These are phyloP conservation scores for Urocynchramus pylzowi DNA, from an alignment of 2,113 vertebrate species.

Conservation along the genomic window DNA sequence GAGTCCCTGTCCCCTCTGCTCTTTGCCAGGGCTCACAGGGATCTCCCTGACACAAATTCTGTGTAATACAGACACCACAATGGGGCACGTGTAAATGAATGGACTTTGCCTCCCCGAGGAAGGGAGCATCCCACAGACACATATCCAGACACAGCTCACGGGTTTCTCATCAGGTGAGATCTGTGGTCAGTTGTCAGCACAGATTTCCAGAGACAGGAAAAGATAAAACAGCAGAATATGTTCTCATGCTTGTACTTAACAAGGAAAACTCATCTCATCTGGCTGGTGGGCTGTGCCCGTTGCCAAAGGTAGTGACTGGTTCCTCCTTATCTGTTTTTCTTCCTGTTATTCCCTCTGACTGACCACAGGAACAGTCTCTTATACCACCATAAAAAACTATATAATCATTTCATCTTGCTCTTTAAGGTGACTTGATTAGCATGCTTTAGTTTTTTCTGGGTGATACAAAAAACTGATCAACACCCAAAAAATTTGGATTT, in stretches of 20 bases:
- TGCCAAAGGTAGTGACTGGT: neutral
- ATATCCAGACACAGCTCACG: rapidly evolving
- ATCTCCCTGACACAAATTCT: rapidly evolving
- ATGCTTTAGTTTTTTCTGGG: neutral
- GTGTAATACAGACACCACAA: rapidly evolving
- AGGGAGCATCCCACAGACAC: neutral
- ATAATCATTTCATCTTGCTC: neutral
- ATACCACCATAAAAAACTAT: neutral
- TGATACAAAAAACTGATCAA: neutral
- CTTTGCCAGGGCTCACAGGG: neutral
- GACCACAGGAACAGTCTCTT: neutral
- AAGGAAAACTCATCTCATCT: neutral
- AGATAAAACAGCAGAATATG: neutral
- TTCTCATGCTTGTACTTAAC: neutral
- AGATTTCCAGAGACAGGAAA: neutral
- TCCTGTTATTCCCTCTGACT: neutral
- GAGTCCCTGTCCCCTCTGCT: neutral
- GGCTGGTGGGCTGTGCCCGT: neutral
- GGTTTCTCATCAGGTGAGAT: neutral
- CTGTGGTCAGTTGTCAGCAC: neutral
- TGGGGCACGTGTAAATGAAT: rapidly evolving
- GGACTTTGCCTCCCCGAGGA: rapidly evolving
- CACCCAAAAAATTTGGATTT: neutral
- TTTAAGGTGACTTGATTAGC: neutral
- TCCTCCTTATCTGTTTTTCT: neutral